Evolutionary conservation across 2,113 vertebrate genomes (phyloP).

Genomic region (Cyprinus carpio): DNA sequence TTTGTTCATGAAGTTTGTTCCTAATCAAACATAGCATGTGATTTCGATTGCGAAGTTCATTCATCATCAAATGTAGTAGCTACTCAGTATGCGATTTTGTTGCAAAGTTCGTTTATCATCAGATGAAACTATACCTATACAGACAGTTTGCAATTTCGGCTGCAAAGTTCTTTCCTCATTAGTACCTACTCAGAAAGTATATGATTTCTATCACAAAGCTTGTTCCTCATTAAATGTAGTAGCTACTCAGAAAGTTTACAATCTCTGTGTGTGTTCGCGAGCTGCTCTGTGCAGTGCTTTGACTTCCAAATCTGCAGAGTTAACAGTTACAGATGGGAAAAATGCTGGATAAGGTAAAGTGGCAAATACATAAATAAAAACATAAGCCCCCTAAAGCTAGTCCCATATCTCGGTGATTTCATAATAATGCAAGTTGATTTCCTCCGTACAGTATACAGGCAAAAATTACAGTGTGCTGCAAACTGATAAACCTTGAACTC

Average conservation of each 20-base stretch:
- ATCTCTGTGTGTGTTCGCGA: conserved; percentile 48
- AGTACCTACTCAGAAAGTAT: not conserved
- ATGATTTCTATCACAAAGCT: not conserved
- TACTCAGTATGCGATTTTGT: too few relatives aligned
- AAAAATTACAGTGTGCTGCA: conserved; percentile 42
- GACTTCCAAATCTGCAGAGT: conserved; percentile 64
- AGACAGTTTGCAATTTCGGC: not conserved
- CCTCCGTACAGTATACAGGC: conserved; percentile 43
- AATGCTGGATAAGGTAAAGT: conserved; percentile 67
- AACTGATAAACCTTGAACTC: conserved; percentile 61
- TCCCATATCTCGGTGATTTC: conserved; percentile 64
- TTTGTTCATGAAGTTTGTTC: too few relatives aligned
- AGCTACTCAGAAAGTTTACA: not conserved
- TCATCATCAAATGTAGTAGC: not conserved
- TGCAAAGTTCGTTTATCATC: too few relatives aligned
- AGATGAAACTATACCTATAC: not conserved
- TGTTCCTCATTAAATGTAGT: not conserved
- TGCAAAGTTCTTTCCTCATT: not conserved
- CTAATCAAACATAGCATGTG: not conserved
- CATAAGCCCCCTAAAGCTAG: conserved; percentile 65
- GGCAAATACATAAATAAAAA: conserved; percentile 72
- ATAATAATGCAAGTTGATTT: conserved; percentile 62
- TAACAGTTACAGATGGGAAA: conserved; percentile 66
- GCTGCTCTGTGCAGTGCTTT: conserved; percentile 49
- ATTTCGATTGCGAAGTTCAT: not conserved